Evolutionary conservation across 2,888 invertebrate species (phyloP), one percentile per base, ranked within the genome.

Genomic region (Melolontha melolontha): DNA sequence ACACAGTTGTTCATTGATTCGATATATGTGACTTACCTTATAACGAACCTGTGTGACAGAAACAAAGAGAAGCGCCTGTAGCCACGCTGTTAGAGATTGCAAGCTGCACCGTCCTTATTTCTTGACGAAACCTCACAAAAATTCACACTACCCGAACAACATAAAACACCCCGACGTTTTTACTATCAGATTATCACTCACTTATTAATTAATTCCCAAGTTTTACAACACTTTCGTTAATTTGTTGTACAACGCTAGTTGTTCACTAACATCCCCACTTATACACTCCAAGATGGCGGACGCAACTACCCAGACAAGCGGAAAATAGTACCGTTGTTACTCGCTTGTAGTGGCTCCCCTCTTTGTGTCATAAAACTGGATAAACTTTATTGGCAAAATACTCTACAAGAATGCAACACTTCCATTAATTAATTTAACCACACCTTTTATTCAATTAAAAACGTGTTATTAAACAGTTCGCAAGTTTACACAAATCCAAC

Each of bases 31-130:
- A 76, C 83, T 82, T 80, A 83, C 83, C 82, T 83, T 81, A 77
- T 71, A 75, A 79, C 75, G 76, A 79, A 78, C 76, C 74, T 75
- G 76, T 34, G 34, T 79, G 79, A 79, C 79, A 81, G 83, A 82
- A 83, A 83, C 82, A 83, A 83, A 84, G 83, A 81, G 81, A 82
- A 81, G 82, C 82, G 78, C 79, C 79, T 76, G 78, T 73, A 82
- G 83, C 84, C 83, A 84, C 84, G 84, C 83, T 84, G 83, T 77
- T 82, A 79, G 34, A 34, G 77, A 76, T 79, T 79, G 77, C 78
- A 79, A 78, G 77, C 79, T 75, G 77, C 77, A 77, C 78, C 73
- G 75, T 77, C 76, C 79, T 78, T 79, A 79, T 79, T 79, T 75
- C 75, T 75, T 74, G 73, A 71, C 74, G 78, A 78, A 78, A 79